Conservation (phyloP, 2,113 vertebrate genomes). For the Catharus bicknelli region DNA sequence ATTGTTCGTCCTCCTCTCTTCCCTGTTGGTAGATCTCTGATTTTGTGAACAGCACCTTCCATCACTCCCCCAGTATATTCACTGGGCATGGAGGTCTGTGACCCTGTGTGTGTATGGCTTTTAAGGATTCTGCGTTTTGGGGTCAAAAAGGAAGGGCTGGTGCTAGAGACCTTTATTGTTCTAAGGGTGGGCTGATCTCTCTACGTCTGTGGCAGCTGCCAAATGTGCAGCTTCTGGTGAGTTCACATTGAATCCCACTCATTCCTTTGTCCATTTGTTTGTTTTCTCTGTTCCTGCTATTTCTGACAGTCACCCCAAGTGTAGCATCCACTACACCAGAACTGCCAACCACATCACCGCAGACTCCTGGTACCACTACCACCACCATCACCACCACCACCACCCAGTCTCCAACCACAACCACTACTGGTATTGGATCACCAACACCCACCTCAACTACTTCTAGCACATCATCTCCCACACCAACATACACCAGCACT, state of each 20-base stretch:
- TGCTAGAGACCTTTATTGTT: rapidly evolving
- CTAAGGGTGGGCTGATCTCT: not conserved
- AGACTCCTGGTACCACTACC: not conserved
- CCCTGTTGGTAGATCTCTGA: not conserved
- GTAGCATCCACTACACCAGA: no score
- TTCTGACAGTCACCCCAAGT: no score
- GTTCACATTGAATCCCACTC: rapidly evolving
- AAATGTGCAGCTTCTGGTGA: rapidly evolving
- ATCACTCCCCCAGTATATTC: not conserved
- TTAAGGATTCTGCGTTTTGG: not conserved
- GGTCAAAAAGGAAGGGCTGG: rapidly evolving
- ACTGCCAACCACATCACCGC: not conserved
- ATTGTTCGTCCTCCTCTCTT: not conserved
- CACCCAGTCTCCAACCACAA: not conserved
- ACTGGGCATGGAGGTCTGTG: no score
- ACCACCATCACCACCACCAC: not conserved
- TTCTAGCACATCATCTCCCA: not conserved
- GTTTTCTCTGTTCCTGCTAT: no score
- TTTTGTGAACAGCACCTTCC: not conserved
- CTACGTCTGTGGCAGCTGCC: rapidly evolving
- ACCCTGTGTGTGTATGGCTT: rapidly evolving
- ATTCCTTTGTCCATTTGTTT: not conserved
- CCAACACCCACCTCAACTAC: not conserved
- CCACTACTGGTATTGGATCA: not conserved
- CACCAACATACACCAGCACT: not conserved